A percentile compares a stretch with the other conserved stretches of the same genome.
phyloP scores from a whole-genome alignment of 2,888 invertebrate genomes.

The Lochmaea capreae region DNA sequence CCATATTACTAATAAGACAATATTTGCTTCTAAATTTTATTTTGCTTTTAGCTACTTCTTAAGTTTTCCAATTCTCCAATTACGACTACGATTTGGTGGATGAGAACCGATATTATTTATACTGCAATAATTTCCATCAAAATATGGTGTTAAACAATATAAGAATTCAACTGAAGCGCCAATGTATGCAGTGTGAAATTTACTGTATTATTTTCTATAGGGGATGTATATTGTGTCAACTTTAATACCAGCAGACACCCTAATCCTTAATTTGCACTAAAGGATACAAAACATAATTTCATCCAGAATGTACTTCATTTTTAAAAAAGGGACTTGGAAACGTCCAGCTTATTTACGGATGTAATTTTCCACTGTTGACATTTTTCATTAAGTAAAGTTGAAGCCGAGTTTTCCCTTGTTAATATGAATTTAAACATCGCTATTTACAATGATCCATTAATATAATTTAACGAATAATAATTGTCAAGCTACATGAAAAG shows the following conservation, averaged over 20 bases:
- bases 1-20: no score
- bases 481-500: no score
- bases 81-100: no score
- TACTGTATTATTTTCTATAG: conserved; percentile 26
- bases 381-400: conserved; percentile 25
- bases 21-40: no score
- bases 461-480: background rate
- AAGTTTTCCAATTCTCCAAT: no score
- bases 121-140: no score
- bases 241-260: conserved; percentile 15
- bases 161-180: background rate
- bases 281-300: conserved; percentile 19
- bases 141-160: no score
- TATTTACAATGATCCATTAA: background rate
- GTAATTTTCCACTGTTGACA: conserved; percentile 28
- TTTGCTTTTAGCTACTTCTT: no score
- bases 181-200: conserved; percentile 13
- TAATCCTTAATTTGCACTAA: conserved; percentile 19
- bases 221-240: conserved; percentile 29
- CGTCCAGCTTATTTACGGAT: conserved; percentile 11
- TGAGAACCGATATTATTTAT: no score
- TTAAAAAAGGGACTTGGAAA: conserved; percentile 23
- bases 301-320: conserved; percentile 17
- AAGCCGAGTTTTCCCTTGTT: background rate
- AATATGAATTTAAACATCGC: background rate